A percentile compares a stretch with the other conserved stretches of the same genome.
Evolutionary conservation across 2,888 invertebrate genomes (phyloP).

Genomic region (Nomada fucata): DNA sequence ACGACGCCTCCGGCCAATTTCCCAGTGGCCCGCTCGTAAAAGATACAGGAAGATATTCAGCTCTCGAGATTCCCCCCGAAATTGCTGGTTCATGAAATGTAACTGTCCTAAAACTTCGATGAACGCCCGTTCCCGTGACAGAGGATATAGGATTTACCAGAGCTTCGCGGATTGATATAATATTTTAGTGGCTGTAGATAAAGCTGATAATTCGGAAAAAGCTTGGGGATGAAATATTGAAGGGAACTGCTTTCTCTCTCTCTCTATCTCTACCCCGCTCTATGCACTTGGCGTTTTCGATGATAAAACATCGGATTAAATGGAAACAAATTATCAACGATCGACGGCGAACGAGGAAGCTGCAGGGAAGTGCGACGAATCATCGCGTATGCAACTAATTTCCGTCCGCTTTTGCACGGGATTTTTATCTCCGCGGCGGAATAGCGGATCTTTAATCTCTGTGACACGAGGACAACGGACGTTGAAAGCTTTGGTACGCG

Average conservation of each 20-base stretch:
- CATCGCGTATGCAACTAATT: slow-evolving; percentile 37
- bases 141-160: neutral
- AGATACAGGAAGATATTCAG: neutral
- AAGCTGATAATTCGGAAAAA: neutral
- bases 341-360: neutral
- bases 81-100: neutral
- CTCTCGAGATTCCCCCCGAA: neutral
- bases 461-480: slow-evolving; percentile 41
- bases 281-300: no score
- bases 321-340: neutral
- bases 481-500: slow-evolving; percentile 43
- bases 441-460: slow-evolving; percentile 48
- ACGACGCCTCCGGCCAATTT: slow-evolving; percentile 13
- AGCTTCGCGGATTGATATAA: neutral
- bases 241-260: no score
- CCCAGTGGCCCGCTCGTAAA: neutral
- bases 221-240: no score
- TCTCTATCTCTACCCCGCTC: no score
- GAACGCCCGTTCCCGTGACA: neutral
- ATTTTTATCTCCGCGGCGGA: slow-evolving; percentile 31
- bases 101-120: neutral
- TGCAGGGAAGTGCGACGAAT: neutral
- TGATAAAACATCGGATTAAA: neutral
- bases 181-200: neutral
- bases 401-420: slow-evolving; percentile 39